Evolutionary conservation across 2,888 invertebrate species (phyloP), one percentile per base, ranked within the genome.

Genomic region (Azorinus chamasolen): DNA sequence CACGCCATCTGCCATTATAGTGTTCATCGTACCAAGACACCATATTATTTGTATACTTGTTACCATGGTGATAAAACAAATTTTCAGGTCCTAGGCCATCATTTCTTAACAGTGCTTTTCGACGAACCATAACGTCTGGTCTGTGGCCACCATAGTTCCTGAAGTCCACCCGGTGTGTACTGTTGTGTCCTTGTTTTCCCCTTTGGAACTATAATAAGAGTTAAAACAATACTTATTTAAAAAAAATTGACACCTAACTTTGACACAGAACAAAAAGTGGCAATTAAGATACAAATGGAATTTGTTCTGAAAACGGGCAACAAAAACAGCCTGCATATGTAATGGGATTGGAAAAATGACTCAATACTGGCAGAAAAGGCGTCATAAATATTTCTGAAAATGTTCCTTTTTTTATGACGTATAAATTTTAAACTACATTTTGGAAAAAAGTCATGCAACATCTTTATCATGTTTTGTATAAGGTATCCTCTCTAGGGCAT

Each of bases 11-110:
- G 1, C 92, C 87, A 68, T 91, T 90, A 82, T 87, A 92, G 57
- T 91, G 86, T 66, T 92, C 92, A 82, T 92, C 92, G 78, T 92
- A 92, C 89, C 90, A 89, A 16, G 92, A 89, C 48, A 92, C 87
- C 85, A 88, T 83, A 79, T 92, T 92, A 79, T 91, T 91, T 22
- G 88, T 85, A 68, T 92, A 92, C 25, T 78, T 73, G 41, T 88
- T 83, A n/a, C 91, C 92, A 85, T 92, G 92, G 79, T 92, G 92
- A 77, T 89, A 86, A 73, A 92, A 90, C 16, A 92, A 66, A 59
- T 88, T 72, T 66, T 91, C 89, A 53, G 87, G 86, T 2, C 87
- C 88, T 1, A 92, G 78, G 4, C 92, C 92, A 54, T 89, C 89
- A 83, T 88, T 88, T 50, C 82, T 78, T 46, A 91, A 66, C 77